Evolutionary conservation across 2,888 invertebrate genomes (phyloP).

Genomic region (Anagyrus pseudococci): DNA sequence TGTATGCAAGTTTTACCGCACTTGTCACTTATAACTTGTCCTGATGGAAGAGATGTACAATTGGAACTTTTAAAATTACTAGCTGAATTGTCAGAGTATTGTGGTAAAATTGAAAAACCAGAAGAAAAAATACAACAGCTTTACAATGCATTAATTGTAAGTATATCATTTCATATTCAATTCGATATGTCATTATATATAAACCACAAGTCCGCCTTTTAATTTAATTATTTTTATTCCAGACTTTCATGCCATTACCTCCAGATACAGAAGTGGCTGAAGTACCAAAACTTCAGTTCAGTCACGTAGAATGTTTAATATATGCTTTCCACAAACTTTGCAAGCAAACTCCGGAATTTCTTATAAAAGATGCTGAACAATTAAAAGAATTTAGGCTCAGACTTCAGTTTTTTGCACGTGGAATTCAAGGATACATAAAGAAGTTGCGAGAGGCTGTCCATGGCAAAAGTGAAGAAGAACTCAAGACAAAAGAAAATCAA

Average conservation of each 20-base stretch:
- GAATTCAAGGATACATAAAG: constrained; percentile 85
- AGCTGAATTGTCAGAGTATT: constrained; percentile 82
- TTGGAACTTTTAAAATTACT: constrained; percentile 84
- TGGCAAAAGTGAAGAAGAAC: constrained; percentile 75
- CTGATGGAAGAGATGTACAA: constrained; percentile 71
- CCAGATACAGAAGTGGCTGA: constrained; percentile 72
- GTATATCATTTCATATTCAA: too few relatives aligned
- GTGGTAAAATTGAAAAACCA: constrained; percentile 78
- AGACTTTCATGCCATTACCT: constrained; percentile 90
- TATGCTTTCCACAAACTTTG: constrained; percentile 79
- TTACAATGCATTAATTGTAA: constrained; percentile 80
- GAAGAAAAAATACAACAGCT: constrained; percentile 77
- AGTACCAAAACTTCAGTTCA: constrained; percentile 88
- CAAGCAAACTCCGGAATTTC: constrained; percentile 78
- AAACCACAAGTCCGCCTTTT: background rate
- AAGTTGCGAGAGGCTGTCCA: constrained; percentile 72
- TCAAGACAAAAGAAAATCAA: constrained; percentile 81
- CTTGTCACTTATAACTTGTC: constrained; percentile 71
- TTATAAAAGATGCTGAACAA: constrained; percentile 75
- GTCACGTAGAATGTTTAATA: constrained; percentile 90
- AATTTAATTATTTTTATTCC: constrained; percentile 34
- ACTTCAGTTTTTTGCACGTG: constrained; percentile 90
- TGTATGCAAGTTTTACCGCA: constrained; percentile 84
- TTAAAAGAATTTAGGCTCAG: constrained; percentile 87
- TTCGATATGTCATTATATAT: too few relatives aligned